phyloP scores from a whole-genome alignment of 1,140 invertebrate genomes.

The Scaptodrosophila lebanonensis region DNA sequence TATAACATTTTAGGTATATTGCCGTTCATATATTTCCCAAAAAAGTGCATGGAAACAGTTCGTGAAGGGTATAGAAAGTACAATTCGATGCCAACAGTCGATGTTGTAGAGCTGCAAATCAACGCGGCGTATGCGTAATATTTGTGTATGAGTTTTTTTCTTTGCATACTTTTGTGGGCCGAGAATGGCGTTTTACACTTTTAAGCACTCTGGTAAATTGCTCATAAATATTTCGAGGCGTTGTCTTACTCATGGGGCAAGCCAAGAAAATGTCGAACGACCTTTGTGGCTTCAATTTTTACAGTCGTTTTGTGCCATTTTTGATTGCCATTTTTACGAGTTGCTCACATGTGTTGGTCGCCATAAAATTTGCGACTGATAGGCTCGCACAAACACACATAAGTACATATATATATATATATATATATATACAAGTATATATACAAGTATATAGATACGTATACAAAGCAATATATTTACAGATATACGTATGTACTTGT shows the following conservation, averaged over 20 bases:
- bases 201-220: constrained; percentile 68
- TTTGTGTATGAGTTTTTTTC: constrained; percentile 42
- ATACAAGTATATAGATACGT: too few relatives aligned
- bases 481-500: constrained; percentile 10
- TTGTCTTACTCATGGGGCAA: not conserved
- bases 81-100: too few relatives aligned
- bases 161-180: constrained; percentile 56
- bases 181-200: constrained; percentile 48
- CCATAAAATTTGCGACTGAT: constrained; percentile 35
- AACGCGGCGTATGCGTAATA: constrained; percentile 59
- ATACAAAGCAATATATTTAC: not conserved
- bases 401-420: not conserved
- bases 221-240: constrained; percentile 60
- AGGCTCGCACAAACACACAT: constrained; percentile 21
- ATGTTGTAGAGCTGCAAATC: constrained; percentile 73
- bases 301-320: constrained; percentile 52
- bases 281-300: constrained; percentile 56
- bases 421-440: not conserved
- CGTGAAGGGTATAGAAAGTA: too few relatives aligned
- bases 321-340: constrained; percentile 52
- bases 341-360: constrained; percentile 31
- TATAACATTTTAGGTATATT: too few relatives aligned
- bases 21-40: too few relatives aligned
- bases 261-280: not conserved
- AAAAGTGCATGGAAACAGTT: too few relatives aligned